Evolutionary conservation across 2,888 invertebrate species (phyloP), one percentile per base, ranked within the genome.

Genomic region (Dilophus febrilis): DNA sequence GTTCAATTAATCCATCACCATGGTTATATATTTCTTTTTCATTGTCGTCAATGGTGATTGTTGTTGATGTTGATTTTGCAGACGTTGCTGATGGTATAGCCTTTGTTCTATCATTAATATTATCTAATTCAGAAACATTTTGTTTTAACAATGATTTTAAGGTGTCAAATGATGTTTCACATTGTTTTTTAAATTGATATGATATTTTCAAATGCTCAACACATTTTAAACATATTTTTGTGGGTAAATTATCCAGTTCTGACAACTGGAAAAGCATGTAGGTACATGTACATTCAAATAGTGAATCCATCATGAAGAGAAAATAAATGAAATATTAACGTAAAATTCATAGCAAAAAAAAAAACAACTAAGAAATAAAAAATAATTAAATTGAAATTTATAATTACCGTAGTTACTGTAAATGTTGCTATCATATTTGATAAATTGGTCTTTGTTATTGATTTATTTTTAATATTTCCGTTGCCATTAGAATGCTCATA

Each of bases 211-310:
- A 53, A 11, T 48, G 49, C 18, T 52, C 49, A 19, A 55, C 48
- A 45, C 64, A 64, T 6, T 48, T 42, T 13, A 41, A 43, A 40
- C 64, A 64, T 42, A 64, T 59, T 33, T 59, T 51, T 30, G 54
- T 51, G 3, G 64, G 64, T 45, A 61, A 50, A n/a, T 53, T 57
- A 41, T 62, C 58, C 47, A 58, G 56, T 1, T 62, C 57, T 37
- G 56, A 55, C 39, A 67, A 59, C 59, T 65, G 26, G 4, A 35
- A 14, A 26, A 27, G 27, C 7, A 35, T 22, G 22, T 22, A 6
- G 4, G 10, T 10, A 26, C 13, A 13, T n/a, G 5, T 18, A 13
- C 8, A 14, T 7, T 16, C 13, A 7, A 18, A 3, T 13, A 35
- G 19, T 12, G 8, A 6, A 22, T 18, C 5, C 22, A 29, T n/a